Base-by-base conservation (phyloP, 2,797 vertebrate species). In the Onychomys arenicola region DNA sequence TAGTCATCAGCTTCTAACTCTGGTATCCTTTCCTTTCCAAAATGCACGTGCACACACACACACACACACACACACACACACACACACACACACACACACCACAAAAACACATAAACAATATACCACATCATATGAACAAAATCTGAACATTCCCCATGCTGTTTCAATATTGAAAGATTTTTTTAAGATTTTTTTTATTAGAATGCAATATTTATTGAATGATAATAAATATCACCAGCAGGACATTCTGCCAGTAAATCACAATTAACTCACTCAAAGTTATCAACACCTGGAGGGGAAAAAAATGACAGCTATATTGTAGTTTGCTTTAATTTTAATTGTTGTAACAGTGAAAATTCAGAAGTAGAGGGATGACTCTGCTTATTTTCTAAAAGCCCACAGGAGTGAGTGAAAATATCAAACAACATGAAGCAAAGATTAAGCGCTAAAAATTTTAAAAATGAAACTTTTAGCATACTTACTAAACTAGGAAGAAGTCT, bases 381-480 rank as follows among this genome's bases (percentile, higher is more conserved):
- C 76, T 95, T 95, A 89, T 89, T 71, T 95, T 86, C 17, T n/a
- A 92, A 97, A 73, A 96, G 63, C 46, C 89, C 65, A 92, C 46
- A 90, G 73, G 91, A 43, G 49, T 73, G 23, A 95, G 34, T 37
- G 23, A 71, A 97, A 95, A 73, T 67, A 76, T 32, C 93, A 94
- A 96, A 93, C n/a, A 82, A 73, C 9, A 69, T 37, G 16, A 94
- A 21, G 46, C 12, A 96, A 52, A 76, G 34, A 90, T 90, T 93
- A 94, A 89, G 80, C 17, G 49, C 69, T 90, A 97, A 88, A 94
- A 95, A 96, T 85, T 67, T 37, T 92, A 89, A 89, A 96, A 95
- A 91, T 87, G 95, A 87, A 95, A 93, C 32, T 89, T 95, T 87
- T 57, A 81, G 17, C 57, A 96, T 92, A 93, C 6, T 92, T 91